Evolutionary conservation across 2,113 vertebrate genomes (phyloP), one percentile per base, ranked within the genome.

Genomic region (Lycaon pictus): DNA sequence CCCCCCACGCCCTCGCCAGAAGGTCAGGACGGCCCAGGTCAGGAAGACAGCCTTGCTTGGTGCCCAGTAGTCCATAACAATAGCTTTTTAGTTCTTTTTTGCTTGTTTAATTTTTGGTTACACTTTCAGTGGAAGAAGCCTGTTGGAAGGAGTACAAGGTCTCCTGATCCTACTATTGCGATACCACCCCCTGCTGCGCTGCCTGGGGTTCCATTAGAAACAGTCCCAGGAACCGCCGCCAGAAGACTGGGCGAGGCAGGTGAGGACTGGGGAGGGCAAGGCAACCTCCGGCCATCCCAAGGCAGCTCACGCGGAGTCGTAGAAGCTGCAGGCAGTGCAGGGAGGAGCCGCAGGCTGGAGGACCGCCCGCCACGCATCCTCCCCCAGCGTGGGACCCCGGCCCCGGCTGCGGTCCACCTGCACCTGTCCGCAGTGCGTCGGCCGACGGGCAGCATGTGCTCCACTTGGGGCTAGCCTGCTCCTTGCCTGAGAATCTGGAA

Each of bases 31-130:
- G 2, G 20, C 15, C 6, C n/a, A 20, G 67, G 27, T n/a, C 7
- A 7, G 43, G 43, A 43, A 7, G 43, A 43, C 43, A 43, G 43
- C 43, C 6, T 43, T 27, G 32, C 7, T 3, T 15, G 11, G 27
- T 27, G 53, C 29, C 76, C 48, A 7, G 10, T 3, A 48, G 22
- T n/a, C 25, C 22, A 43, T 43, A 43, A 43, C 1, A 7, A 43
- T 43, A 43, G 43, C 29, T 17, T 67, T 17, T 12, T 15, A 5
- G 23, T 12, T 3, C 27, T 0, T 74, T 29, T 55, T 22, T 16
- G 27, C 2, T 20, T 11, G 27, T 4, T 20, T 32, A 12, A 0
- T 3, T 55, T 7, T 2, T 15, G n/a, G 27, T 56, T 11, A 16
- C 51, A 58, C 27, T 3, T 77, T 27, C 22, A 58, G 51, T 35